Percentiles rank a stretch among this genome's conserved stretches.
Conservation (phyloP, 2,888 invertebrate species). For the Apotomis turbidana region DNA sequence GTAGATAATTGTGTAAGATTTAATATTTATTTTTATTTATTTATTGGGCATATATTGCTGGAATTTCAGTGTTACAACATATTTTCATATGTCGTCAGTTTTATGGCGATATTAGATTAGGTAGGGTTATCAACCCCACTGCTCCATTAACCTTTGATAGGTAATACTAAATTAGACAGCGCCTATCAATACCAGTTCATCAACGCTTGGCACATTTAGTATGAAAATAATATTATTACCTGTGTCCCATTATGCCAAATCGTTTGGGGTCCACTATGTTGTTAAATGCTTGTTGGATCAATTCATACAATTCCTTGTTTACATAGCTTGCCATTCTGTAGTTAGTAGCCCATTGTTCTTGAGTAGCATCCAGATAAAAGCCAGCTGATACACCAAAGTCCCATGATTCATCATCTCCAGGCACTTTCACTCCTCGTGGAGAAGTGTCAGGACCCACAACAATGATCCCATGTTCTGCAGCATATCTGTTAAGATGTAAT, state of each 20-base stretch:
- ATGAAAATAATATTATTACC: conserved; percentile 68
- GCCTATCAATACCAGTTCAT: too few relatives aligned
- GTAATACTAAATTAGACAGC: too few relatives aligned
- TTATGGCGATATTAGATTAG: too few relatives aligned
- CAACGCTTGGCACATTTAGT: background rate
- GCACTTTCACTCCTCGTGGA: conserved; percentile 94
- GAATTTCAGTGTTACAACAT: too few relatives aligned
- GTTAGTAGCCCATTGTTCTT: conserved; percentile 95
- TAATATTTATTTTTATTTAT: too few relatives aligned
- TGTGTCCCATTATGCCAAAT: conserved; percentile 92
- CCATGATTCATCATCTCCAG: conserved; percentile 95
- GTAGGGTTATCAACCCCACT: too few relatives aligned
- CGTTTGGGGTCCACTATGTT: conserved; percentile 78
- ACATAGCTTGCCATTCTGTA: conserved; percentile 98
- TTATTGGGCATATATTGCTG: too few relatives aligned
- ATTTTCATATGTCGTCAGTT: too few relatives aligned
- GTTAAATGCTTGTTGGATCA: conserved; percentile 90
- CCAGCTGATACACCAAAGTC: conserved; percentile 98
- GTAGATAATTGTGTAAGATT: too few relatives aligned
- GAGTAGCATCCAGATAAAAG: conserved; percentile 96
- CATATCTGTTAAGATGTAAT: conserved; percentile 81
- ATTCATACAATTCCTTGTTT: conserved; percentile 91
- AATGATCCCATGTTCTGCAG: conserved; percentile 92
- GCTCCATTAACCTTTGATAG: too few relatives aligned
- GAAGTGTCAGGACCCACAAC: conserved; percentile 98